These are phyloP conservation scores for Ochotona curzoniae DNA, from an alignment of 2,113 vertebrate genomes.

Conservation along the genomic window DNA sequence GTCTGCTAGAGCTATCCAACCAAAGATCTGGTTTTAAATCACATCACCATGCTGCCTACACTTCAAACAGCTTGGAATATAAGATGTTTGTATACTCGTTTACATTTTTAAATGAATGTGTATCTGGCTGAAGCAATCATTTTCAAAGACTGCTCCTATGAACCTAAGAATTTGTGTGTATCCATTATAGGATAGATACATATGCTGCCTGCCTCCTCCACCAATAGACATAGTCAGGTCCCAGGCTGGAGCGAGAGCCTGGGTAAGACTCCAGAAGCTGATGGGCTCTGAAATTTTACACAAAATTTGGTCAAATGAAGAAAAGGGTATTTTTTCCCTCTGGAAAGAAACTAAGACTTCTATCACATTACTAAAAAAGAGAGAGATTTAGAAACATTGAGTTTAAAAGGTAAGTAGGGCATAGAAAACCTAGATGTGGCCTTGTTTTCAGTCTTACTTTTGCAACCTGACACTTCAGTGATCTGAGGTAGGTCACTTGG, in stretches of 20 bases:
- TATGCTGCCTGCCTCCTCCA: not conserved
- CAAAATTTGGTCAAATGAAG: not conserved
- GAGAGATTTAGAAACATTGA: not conserved
- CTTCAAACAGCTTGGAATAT: not conserved
- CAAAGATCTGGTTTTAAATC: constrained; percentile 16
- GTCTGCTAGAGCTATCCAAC: not conserved
- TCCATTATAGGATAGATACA: not conserved
- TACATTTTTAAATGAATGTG: constrained; percentile 30
- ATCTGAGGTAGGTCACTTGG: not conserved
- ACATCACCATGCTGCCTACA: not conserved
- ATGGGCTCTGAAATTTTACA: not conserved
- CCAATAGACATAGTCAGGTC: not conserved
- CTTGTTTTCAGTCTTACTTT: constrained; percentile 9
- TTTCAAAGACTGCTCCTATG: not conserved
- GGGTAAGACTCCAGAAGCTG: not conserved
- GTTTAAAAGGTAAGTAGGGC: not conserved
- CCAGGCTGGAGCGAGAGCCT: not conserved
- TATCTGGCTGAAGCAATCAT: not conserved
- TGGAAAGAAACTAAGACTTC: not conserved
- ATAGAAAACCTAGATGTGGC: not conserved
- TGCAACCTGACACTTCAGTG: not conserved
- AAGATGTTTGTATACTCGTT: not conserved
- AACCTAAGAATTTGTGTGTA: not conserved
- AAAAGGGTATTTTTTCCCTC: not conserved
- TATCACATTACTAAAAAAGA: not conserved